phyloP scores from a whole-genome alignment of 2,113 vertebrate species.

The Mustela nigripes region DNA sequence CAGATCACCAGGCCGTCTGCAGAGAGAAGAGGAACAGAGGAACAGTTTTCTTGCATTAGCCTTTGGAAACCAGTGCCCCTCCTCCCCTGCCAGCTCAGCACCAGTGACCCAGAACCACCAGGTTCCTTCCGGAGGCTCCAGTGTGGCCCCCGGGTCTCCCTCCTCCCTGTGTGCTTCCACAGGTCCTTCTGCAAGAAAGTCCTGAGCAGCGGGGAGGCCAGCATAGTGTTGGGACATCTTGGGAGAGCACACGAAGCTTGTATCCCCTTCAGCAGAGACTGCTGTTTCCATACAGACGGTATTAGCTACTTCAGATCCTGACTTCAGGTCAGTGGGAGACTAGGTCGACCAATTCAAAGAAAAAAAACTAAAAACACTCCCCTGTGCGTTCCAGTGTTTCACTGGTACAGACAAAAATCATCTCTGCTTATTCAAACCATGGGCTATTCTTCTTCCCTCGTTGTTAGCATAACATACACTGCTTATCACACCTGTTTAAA shows the following conservation, averaged over 20 bases:
- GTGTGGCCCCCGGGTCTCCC: neutral
- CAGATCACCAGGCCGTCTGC: slow-evolving; percentile 81
- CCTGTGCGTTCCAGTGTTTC: neutral
- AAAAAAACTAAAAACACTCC: neutral
- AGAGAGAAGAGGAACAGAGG: slow-evolving; percentile 79
- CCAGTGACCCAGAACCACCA: neutral
- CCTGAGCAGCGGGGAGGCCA: neutral
- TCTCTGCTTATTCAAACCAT: slow-evolving; percentile 54
- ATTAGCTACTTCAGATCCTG: slow-evolving; percentile 79
- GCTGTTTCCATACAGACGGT: slow-evolving; percentile 79
- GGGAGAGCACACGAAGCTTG: slow-evolving; percentile 25
- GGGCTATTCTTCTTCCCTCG: neutral
- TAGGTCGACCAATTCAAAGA: slow-evolving; percentile 54
- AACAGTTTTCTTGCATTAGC: slow-evolving; percentile 66
- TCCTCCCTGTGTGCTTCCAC: neutral
- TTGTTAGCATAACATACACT: neutral
- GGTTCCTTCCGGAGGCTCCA: neutral
- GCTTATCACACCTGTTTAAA: slow-evolving; percentile 75
- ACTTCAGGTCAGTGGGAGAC: slow-evolving; percentile 78
- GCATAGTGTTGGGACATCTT: neutral
- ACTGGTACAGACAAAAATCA: slow-evolving; percentile 34
- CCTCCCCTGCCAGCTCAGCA: neutral
- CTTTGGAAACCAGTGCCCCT: neutral
- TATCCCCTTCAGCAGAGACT: slow-evolving; percentile 76
- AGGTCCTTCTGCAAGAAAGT: neutral